Percentiles rank a stretch among this genome's conserved stretches.
These are phyloP conservation scores for Kryptopterus vitreolus DNA, from an alignment of 2,797 vertebrate species.

Conservation along the genomic window DNA sequence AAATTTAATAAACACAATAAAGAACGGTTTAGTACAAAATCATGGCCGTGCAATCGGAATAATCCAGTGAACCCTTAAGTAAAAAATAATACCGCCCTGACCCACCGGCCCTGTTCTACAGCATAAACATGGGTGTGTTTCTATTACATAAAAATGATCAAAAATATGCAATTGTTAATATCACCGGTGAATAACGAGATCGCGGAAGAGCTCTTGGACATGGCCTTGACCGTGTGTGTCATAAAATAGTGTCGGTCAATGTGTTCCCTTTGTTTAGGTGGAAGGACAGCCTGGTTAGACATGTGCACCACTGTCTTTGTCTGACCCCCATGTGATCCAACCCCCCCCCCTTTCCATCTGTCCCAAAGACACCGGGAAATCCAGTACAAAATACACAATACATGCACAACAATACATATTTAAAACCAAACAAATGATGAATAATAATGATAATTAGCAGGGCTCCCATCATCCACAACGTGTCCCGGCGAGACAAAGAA, in stretches of 20 bases:
- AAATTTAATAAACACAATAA: neutral
- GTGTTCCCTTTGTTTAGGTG: constrained; percentile 75
- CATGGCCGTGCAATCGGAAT: constrained; percentile 15
- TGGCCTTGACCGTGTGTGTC: neutral
- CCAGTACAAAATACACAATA: neutral
- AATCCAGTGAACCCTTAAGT: constrained; percentile 25
- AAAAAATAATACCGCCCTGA: constrained; percentile 65
- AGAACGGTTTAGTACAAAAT: neutral
- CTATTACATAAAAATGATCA: neutral
- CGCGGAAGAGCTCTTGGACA: rapidly evolving
- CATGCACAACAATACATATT: neutral
- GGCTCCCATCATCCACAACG: neutral
- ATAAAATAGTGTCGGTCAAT: constrained; percentile 45
- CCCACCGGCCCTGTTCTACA: constrained; percentile 53
- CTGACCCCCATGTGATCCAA: constrained; percentile 71
- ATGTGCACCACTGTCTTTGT: constrained; percentile 82
- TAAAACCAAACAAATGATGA: neutral
- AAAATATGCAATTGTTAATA: neutral
- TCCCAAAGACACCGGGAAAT: neutral
- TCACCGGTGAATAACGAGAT: too few species aligned
- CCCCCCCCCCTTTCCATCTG: constrained; percentile 57
- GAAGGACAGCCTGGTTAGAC: constrained; percentile 68
- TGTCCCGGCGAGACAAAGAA: neutral
- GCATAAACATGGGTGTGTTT: neutral
- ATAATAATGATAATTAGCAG: neutral